These are phyloP conservation scores for Gambusia affinis DNA, from an alignment of 2,113 vertebrate species.

Conservation along the genomic window DNA sequence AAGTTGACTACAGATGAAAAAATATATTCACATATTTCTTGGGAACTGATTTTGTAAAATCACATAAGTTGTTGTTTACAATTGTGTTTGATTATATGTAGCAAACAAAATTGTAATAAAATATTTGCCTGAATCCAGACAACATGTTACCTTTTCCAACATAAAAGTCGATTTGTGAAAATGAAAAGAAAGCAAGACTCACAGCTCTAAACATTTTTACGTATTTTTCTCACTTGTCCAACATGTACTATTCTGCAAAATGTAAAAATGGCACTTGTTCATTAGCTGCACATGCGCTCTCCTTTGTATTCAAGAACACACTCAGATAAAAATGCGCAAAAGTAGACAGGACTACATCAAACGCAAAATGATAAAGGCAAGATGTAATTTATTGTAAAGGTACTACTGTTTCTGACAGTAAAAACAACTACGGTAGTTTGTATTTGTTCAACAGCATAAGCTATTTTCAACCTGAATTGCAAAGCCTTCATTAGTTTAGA, in stretches of 20 bases:
- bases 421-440: too few relatives aligned
- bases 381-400: not conserved
- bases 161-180: not conserved
- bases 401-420: not conserved
- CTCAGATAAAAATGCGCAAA: constrained; percentile 25
- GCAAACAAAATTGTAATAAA: too few relatives aligned
- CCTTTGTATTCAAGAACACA: constrained; percentile 39
- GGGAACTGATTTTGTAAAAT: not conserved
- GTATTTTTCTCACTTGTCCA: not conserved
- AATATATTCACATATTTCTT: not conserved
- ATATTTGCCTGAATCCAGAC: too few relatives aligned
- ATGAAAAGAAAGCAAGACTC: constrained; percentile 2
- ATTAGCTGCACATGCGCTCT: not conserved
- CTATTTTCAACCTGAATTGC: too few relatives aligned
- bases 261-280: constrained; percentile 57
- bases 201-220: constrained; percentile 14
- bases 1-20: not conserved
- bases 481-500: too few relatives aligned
- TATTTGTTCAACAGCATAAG: not conserved
- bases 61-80: too few relatives aligned
- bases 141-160: not conserved
- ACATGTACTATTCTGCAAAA: constrained; percentile 36
- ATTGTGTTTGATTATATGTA: too few relatives aligned
- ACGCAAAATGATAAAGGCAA: not conserved
- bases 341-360: constrained; percentile 12